A percentile compares a stretch with the other conserved stretches of the same genome.
Evolutionary conservation across 2,797 vertebrate species (phyloP).

Genomic region (Pseudomugil gertrudae): DNA sequence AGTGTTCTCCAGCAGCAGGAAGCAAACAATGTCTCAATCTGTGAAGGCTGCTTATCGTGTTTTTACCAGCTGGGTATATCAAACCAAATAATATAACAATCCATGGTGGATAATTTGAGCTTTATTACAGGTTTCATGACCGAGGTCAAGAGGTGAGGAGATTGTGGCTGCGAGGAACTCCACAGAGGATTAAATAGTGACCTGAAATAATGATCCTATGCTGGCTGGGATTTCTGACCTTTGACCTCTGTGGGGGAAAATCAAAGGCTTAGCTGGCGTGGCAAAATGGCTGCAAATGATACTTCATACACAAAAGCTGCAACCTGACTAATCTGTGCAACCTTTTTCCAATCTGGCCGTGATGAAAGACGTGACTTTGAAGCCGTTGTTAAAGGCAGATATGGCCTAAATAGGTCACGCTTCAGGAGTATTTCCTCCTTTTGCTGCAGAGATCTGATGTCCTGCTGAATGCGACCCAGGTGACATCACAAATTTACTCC

Average conservation of each 20-base stretch:
- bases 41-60: conserved; percentile 47
- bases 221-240: conserved; percentile 65
- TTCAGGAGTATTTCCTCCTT: conserved; percentile 33
- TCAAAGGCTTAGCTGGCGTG: conserved; percentile 54
- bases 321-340: conserved; percentile 49
- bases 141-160: conserved; percentile 55
- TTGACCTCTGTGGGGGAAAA: conserved; percentile 47
- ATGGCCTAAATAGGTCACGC: conserved; percentile 58
- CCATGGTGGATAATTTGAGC: conserved; percentile 24
- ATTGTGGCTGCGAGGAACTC: conserved; percentile 33
- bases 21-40: conserved; percentile 57
- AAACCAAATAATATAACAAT: conserved; percentile 26
- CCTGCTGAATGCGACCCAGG: conserved; percentile 50
- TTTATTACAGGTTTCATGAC: conserved; percentile 30
- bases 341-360: conserved; percentile 18
- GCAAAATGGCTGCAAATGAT: conserved; percentile 56
- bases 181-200: conserved; percentile 52
- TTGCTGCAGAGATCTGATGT: conserved; percentile 18
- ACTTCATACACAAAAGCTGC: conserved; percentile 54
- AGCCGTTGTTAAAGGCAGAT: conserved; percentile 46
- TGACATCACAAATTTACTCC: conserved; percentile 42
- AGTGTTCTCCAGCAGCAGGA: conserved; percentile 51
- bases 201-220: conserved; percentile 55
- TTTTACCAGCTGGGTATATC: conserved; percentile 28
- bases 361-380: conserved; percentile 71